Evolutionary conservation across 1,140 invertebrate species (phyloP), one percentile per base, ranked within the genome.

Genomic region (Euura saliciscinereae): DNA sequence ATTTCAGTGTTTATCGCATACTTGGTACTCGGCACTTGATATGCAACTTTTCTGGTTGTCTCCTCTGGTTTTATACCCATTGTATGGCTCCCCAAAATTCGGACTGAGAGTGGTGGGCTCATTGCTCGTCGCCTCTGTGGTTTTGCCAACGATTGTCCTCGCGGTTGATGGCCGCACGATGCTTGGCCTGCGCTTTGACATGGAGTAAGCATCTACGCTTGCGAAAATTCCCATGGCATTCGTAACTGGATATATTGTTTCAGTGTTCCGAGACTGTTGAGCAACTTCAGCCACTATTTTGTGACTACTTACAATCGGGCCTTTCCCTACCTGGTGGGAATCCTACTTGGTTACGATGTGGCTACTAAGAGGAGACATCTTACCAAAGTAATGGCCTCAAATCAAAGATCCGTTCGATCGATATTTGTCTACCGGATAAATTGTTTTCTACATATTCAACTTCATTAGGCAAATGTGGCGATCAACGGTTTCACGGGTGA

Each of bases 1-100:
- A 77, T 8, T 88, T 64, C 78, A 93, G 93, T 94, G 94, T 80
- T 69, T 28, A 28, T 28, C 28, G 28, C 89, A 89, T 13, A 83
- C 88, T 0, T 91, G 89, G 89, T 90, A 89, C 72, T 71, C 90
- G 42, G 86, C 93, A 2, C 92, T 93, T 46, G 94, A 95, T 77
- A 92, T 94, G 86, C 93, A 94, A 80, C 89, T 94, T 70, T 93
- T 92, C 76, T 78, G 92, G 10, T 68, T 93, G 44, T 87, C 89
- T 4, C 89, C 89, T 2, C n/a, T 91, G 2, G 73, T 91, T 4
- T 72, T 91, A 28, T 86, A 85, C 64, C 89, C 85, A 3, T 43
- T 84, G 10, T 65, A 66, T 11, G 72, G 71, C 69, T 72, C 44
- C 44, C 74, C 71, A 51, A 77, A 77, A 71, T 44, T 77, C 8